Evolutionary conservation across 2,888 invertebrate species (phyloP).

Genomic region (Amphimallon solstitiale): DNA sequence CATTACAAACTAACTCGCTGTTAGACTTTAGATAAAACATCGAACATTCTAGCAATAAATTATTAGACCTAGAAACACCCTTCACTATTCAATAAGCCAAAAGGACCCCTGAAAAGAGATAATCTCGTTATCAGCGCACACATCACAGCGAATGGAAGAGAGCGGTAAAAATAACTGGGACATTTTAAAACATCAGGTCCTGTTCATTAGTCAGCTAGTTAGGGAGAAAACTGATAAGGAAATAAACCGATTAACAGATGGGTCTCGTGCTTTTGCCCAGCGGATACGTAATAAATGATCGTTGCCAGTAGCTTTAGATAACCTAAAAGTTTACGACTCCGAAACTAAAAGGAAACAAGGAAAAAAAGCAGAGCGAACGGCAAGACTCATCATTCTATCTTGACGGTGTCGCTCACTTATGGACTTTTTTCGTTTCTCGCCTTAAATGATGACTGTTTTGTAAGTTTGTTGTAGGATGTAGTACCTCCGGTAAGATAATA

Average conservation of each 20-base stretch:
- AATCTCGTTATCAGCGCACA: constrained; percentile 45
- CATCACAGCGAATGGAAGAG: constrained; percentile 40
- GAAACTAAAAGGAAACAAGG: not conserved
- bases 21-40: too few relatives aligned
- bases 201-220: constrained; percentile 47
- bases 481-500: constrained; percentile 10
- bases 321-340: constrained; percentile 32
- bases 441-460: constrained; percentile 16
- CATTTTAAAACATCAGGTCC: constrained; percentile 46
- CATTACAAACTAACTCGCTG: too few relatives aligned
- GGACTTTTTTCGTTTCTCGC: constrained; percentile 3
- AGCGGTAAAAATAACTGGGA: constrained; percentile 45
- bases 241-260: constrained; percentile 46
- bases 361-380: too few relatives aligned
- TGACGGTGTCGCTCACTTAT: constrained; percentile 15
- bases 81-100: constrained; percentile 27
- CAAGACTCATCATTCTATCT: not conserved
- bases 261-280: constrained; percentile 21
- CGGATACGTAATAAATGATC: constrained; percentile 30
- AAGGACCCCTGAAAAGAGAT: constrained; percentile 41
- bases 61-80: constrained; percentile 13
- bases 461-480: constrained; percentile 13
- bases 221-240: constrained; percentile 45
- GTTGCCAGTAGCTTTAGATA: constrained; percentile 26
- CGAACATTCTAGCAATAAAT: too few relatives aligned